Evolutionary conservation across 2,113 vertebrate genomes (phyloP).

Genomic region (Percopsis transmontana): DNA sequence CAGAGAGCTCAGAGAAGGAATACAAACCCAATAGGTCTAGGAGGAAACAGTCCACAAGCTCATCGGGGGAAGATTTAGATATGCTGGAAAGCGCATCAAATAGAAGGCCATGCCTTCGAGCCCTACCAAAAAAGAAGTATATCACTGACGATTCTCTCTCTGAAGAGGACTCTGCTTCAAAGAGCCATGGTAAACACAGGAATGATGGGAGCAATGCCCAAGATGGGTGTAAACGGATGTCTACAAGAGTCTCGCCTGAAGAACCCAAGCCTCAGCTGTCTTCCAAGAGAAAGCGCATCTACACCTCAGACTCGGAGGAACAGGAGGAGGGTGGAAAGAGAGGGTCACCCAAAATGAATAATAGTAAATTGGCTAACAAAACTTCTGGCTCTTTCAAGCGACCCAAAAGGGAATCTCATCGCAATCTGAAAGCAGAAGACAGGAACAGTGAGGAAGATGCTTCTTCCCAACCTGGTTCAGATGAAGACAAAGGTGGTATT

Average conservation of each 20-base stretch:
- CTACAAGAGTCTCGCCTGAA: conserved; percentile 25
- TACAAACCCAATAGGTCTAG: conserved; percentile 53
- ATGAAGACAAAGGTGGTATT: conserved; percentile 27
- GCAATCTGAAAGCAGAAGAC: conserved; percentile 29
- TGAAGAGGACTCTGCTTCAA: conserved; percentile 67
- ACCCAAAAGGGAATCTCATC: conserved; percentile 32
- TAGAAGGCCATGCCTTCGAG: conserved; percentile 55
- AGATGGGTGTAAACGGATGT: conserved; percentile 9
- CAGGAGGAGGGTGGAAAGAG: conserved; percentile 14
- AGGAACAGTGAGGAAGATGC: conserved; percentile 17
- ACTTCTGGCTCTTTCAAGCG: conserved; percentile 34
- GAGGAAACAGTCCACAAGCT: conserved; percentile 64
- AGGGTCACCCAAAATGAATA: conserved; percentile 39
- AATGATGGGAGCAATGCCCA: conserved; percentile 46
- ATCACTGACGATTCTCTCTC: conserved; percentile 70
- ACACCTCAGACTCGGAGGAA: conserved; percentile 75
- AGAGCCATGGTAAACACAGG: conserved; percentile 23
- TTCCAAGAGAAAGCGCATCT: conserved; percentile 71
- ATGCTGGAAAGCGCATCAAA: conserved; percentile 41
- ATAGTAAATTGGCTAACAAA: conserved; percentile 13
- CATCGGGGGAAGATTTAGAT: conserved; percentile 62
- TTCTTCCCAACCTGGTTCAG: conserved; percentile 45
- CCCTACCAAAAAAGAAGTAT: conserved; percentile 75
- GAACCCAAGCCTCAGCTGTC: conserved; percentile 41
- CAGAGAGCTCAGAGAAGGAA: conserved; percentile 57